A percentile compares a stretch with the other conserved stretches of the same genome.
Evolutionary conservation across 2,113 vertebrate genomes (phyloP).

Genomic region (Marmota flaviventris): DNA sequence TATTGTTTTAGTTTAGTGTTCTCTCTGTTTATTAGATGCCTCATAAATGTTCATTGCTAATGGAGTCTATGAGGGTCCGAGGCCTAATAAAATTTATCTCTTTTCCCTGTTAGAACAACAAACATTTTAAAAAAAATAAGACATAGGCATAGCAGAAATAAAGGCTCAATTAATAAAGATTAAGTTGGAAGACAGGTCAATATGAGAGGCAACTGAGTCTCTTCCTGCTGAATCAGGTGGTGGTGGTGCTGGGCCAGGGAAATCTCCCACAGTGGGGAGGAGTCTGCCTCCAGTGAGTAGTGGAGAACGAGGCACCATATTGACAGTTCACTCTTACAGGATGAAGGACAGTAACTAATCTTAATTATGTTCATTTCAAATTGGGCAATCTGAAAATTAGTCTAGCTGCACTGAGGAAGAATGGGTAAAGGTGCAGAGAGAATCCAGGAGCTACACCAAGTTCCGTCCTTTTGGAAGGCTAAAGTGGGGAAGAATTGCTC

Average conservation of each 20-base stretch:
- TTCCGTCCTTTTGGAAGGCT: not conserved
- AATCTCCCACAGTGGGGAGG: not conserved
- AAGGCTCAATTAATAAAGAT: not conserved
- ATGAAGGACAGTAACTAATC: not conserved
- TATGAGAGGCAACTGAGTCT: not conserved
- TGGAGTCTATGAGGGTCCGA: not conserved
- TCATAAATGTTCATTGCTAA: not conserved
- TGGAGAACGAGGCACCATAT: not conserved
- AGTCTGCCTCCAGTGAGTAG: not conserved
- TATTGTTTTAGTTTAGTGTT: not conserved
- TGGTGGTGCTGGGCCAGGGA: accelerated
- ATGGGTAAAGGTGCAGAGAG: not conserved
- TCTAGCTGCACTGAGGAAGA: too few species aligned
- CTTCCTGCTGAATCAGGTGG: too few species aligned
- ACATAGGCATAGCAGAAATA: not conserved
- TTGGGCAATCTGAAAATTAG: not conserved
- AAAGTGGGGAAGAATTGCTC: not conserved
- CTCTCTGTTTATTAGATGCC: too few species aligned
- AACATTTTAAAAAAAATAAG: not conserved
- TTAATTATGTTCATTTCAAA: not conserved
- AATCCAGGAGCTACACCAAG: not conserved
- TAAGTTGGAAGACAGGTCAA: not conserved
- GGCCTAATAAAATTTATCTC: not conserved
- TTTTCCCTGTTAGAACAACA: not conserved
- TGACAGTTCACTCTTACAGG: not conserved